phyloP scores from a whole-genome alignment of 2,888 invertebrate species.

The Alsophila aescularia region DNA sequence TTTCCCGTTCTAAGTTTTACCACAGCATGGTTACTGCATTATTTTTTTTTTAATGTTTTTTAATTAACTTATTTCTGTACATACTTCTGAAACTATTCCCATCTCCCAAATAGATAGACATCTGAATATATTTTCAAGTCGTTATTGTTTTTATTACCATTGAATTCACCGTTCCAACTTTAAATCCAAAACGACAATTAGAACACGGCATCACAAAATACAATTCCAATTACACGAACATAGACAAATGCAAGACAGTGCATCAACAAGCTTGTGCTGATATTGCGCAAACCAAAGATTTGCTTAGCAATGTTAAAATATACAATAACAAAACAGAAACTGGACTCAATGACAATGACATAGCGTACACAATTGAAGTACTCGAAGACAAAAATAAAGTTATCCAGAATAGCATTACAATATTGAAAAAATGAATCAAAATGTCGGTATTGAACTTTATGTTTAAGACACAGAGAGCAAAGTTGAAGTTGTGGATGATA shows the following conservation, averaged over 20 bases:
- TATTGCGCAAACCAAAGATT: constrained; percentile 64
- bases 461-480: constrained; percentile 39
- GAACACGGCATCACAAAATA: constrained; percentile 38
- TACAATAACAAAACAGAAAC: constrained; percentile 36
- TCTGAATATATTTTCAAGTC: too few relatives aligned
- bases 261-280: constrained; percentile 59
- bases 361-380: constrained; percentile 42
- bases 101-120: too few relatives aligned
- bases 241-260: constrained; percentile 51
- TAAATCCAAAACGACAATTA: constrained; percentile 34
- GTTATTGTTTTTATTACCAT: too few relatives aligned
- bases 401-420: constrained; percentile 35
- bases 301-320: constrained; percentile 42
- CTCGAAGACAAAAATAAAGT: constrained; percentile 40
- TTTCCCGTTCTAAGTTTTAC: too few relatives aligned
- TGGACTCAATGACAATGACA: constrained; percentile 40
- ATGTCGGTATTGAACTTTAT: constrained; percentile 47
- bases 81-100: too few relatives aligned
- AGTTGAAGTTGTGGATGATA: constrained; percentile 33
- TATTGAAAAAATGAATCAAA: constrained; percentile 29
- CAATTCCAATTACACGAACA: constrained; percentile 50
- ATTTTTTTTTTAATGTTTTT: too few relatives aligned
- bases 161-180: not conserved
- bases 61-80: too few relatives aligned
- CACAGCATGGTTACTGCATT: too few relatives aligned